Percentiles rank a stretch among this genome's conserved stretches.
phyloP scores from a whole-genome alignment of 2,888 invertebrate genomes.

The Stegophylla sp. region DNA sequence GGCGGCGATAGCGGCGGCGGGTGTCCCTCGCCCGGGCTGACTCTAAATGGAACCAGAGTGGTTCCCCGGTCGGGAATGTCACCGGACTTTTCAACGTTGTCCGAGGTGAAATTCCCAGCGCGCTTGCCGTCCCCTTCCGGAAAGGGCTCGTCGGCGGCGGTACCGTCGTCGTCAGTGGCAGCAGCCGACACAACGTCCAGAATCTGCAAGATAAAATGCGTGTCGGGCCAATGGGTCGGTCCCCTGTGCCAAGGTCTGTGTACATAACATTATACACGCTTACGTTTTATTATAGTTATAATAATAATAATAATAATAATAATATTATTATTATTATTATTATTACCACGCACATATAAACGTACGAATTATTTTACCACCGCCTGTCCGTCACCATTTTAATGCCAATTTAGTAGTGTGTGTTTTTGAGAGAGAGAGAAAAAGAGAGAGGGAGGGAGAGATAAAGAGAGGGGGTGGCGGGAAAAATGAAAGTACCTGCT shows the following conservation, averaged over 20 bases:
- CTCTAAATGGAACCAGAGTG: slow-evolving; percentile 66
- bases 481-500: too few species aligned
- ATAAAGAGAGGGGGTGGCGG: too few species aligned
- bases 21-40: slow-evolving; percentile 66
- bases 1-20: slow-evolving; percentile 61
- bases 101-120: slow-evolving; percentile 77
- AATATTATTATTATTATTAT: too few species aligned
- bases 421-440: too few species aligned
- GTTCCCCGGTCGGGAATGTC: slow-evolving; percentile 63
- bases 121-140: slow-evolving; percentile 72
- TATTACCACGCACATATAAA: too few species aligned
- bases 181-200: slow-evolving; percentile 63
- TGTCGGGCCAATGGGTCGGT: slow-evolving; percentile 84
- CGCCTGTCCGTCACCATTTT: not conserved
- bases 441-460: too few species aligned
- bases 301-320: too few species aligned
- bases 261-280: not conserved
- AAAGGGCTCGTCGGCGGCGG: slow-evolving; percentile 64
- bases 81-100: slow-evolving; percentile 65
- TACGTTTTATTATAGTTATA: too few species aligned
- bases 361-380: not conserved
- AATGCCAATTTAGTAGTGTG: slow-evolving; percentile 18
- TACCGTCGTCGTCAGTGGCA: slow-evolving; percentile 66
- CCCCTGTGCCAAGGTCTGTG: slow-evolving; percentile 79
- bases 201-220: slow-evolving; percentile 83